Percentiles rank a stretch among this genome's conserved stretches.
Conservation (phyloP, 2,797 vertebrate species). For the Ctenosaura bakeri region DNA sequence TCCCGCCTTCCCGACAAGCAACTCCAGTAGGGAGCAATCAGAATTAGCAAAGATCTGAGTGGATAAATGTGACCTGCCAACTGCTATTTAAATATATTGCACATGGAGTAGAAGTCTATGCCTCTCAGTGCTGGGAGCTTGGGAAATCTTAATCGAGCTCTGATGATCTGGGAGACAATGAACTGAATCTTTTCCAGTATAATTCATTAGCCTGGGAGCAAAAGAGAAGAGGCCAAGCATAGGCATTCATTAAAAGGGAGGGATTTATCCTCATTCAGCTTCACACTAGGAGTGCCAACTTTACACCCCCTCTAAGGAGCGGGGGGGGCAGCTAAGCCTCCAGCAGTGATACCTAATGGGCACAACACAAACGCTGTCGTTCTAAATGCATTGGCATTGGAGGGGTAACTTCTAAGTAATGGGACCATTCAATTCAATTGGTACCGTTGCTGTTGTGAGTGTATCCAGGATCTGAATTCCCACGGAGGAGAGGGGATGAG, state of each 20-base stretch:
- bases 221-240: not conserved
- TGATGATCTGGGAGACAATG: slow-evolving; percentile 20
- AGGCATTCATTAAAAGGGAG: rapidly evolving
- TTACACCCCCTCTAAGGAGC: not conserved
- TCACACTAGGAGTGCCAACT: not conserved
- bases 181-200: not conserved
- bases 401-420: not conserved
- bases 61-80: not conserved
- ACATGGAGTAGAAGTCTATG: not conserved
- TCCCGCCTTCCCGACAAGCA: not conserved
- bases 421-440: not conserved
- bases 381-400: not conserved
- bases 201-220: slow-evolving; percentile 10
- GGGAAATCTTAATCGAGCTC: slow-evolving; percentile 23
- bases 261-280: rapidly evolving
- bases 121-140: not conserved
- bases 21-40: not conserved
- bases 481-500: slow-evolving; percentile 2
- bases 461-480: not conserved
- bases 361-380: slow-evolving; percentile 23
- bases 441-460: not conserved
- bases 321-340: not conserved
- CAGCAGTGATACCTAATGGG: slow-evolving; percentile 14
- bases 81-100: not conserved
- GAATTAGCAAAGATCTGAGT: not conserved